phyloP scores from a whole-genome alignment of 2,113 vertebrate genomes.

The Camelus dromedarius region DNA sequence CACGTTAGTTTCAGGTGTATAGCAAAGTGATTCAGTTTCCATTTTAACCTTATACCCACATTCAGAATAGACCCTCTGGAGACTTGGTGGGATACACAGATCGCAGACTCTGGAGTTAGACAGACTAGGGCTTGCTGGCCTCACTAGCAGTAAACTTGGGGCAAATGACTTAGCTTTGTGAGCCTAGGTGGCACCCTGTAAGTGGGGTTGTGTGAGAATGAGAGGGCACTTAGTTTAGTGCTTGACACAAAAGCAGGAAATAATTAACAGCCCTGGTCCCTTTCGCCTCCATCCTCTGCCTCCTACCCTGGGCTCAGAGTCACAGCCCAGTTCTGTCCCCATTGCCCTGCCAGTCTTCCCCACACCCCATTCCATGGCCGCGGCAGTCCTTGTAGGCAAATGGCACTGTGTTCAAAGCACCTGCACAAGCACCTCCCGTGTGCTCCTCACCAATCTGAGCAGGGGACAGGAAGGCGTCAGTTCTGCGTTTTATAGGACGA shows the following conservation, averaged over 20 bases:
- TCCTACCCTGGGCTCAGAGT: neutral
- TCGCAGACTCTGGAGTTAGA: neutral
- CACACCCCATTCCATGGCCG: neutral
- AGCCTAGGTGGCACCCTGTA: neutral
- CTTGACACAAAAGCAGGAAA: neutral
- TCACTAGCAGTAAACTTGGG: neutral
- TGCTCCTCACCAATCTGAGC: neutral
- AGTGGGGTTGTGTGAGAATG: neutral
- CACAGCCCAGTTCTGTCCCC: neutral
- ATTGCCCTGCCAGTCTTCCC: neutral
- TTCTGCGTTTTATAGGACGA: rapidly evolving
- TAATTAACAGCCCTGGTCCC: neutral
- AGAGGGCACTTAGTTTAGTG: neutral
- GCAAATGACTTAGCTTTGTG: neutral
- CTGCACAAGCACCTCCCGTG: neutral
- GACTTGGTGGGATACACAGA: neutral
- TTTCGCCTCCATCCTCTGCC: neutral
- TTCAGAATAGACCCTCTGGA: neutral
- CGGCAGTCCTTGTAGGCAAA: too few relatives aligned
- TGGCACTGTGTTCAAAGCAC: neutral
- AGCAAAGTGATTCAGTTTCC: too few relatives aligned
- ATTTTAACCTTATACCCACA: neutral
- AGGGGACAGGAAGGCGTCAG: neutral
- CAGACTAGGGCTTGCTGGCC: neutral
- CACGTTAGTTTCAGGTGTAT: too few relatives aligned